Base-by-base conservation (phyloP, 2,113 vertebrate genomes). In the Datnioides undecimradiatus region DNA sequence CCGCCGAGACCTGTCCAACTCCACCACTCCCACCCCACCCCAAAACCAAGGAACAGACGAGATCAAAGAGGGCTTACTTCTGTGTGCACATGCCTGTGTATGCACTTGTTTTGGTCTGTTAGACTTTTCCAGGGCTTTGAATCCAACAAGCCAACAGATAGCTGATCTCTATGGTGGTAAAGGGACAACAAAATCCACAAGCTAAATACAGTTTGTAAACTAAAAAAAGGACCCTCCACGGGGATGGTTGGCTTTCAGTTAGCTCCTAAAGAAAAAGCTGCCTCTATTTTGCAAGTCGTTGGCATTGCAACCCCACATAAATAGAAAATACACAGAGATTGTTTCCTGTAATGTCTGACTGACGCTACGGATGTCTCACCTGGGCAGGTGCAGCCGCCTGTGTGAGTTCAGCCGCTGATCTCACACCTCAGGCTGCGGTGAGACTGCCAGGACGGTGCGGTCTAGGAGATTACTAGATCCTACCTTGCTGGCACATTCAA, bases 21-120 rank as follows among this genome's bases (percentile, higher is more conserved):
- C 36, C 52, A 64, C 73, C 83, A 33, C 70, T 65, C 75, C 70
- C 49, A 54, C 60, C 72, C 62, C 69, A 62, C 60, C 79, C 54
- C 49, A 73, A 70, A 62, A 43, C 57, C 73, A 45, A 82, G 58
- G 21, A 84, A 2, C 23, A 84, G 64, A 63, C 14, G 0, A 78
- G 62, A 89, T 92, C 86, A 92, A 90, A 89, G 88, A 46, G 27
- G 60, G 36, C 66, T 31, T 55, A 57, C 58, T 65, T 79, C 65
- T 73, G 63, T 71, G 69, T 2, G 76, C 73, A 69, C 67, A 74
- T 87, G 76, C 40, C 73, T 82, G 16, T 59, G 67, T 80, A 31
- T 45, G 60, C 52, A 40, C 79, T 76, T 80, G 60, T 77, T 49
- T 81, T 78, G 52, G 55, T 74, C 38, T 51, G 23, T 29, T 41